Conservation (phyloP, 2,113 vertebrate genomes). For the Psammodynastes pulverulentus region DNA sequence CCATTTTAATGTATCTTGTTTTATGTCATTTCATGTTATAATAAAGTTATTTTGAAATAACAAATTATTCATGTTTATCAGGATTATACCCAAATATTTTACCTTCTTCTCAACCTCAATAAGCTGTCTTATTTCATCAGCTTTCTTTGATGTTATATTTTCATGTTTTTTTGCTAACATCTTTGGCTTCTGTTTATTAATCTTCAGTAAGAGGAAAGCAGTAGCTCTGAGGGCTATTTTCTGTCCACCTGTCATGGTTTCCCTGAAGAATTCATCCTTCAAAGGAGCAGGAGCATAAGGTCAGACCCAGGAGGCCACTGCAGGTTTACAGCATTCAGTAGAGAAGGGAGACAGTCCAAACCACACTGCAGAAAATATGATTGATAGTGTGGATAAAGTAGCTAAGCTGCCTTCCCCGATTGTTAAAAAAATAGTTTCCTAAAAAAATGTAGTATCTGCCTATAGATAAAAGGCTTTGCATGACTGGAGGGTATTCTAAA, state of each 20-base stretch:
- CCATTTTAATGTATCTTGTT: neutral
- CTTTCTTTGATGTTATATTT: neutral
- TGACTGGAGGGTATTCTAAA: neutral
- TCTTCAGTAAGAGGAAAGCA: neutral
- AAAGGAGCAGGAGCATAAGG: neutral
- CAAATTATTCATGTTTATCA: neutral
- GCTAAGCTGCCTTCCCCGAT: neutral
- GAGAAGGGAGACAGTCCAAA: neutral
- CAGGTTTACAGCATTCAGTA: neutral
- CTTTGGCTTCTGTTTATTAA: neutral
- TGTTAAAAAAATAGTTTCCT: neutral
- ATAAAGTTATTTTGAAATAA: neutral
- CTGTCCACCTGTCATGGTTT: neutral
- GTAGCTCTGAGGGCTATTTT: neutral
- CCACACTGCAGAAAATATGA: neutral
- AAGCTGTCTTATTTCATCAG: neutral
- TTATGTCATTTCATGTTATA: neutral
- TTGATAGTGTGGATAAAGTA: neutral
- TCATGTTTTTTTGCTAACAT: neutral
- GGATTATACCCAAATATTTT: neutral
- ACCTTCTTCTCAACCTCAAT: neutral
- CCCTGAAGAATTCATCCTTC: neutral
- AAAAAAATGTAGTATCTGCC: neutral
- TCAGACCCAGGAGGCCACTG: neutral
- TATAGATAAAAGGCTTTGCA: neutral